Evolutionary conservation across 2,113 vertebrate species (phyloP).

Genomic region (Etia nguti): DNA sequence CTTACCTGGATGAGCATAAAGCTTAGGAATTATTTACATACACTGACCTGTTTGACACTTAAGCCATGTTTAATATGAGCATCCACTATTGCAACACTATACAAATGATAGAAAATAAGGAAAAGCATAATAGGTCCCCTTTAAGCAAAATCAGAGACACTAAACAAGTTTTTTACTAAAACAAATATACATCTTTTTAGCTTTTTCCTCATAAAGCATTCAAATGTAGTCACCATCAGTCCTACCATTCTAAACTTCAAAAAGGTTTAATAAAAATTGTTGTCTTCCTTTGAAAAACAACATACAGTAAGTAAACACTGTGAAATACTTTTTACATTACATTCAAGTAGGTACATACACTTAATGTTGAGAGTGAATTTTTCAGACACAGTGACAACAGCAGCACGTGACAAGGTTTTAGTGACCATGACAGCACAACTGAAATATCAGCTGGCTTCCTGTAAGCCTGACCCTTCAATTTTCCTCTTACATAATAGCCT

Average conservation of each 20-base stretch:
- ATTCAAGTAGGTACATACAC: not conserved
- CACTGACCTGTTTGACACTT: not conserved
- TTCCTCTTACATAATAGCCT: conserved; percentile 5
- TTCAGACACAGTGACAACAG: not conserved
- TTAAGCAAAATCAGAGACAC: not conserved
- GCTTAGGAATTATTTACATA: not conserved
- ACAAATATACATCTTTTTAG: not conserved
- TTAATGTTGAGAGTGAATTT: not conserved
- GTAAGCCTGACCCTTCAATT: not conserved
- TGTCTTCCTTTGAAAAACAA: not conserved
- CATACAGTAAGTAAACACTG: not conserved
- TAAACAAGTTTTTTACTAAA: not conserved
- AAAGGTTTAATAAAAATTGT: not conserved
- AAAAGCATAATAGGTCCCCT: not conserved
- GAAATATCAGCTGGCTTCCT: conserved; percentile 5
- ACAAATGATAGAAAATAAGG: not conserved
- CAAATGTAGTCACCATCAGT: not conserved
- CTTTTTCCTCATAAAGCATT: not conserved
- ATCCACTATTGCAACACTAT: not conserved
- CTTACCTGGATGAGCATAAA: not conserved
- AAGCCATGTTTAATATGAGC: not conserved
- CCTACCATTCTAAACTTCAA: not conserved
- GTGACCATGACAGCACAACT: not conserved
- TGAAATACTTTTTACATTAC: not conserved
- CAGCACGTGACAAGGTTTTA: not conserved